Conservation (phyloP, 92 coral and sea anemone genomes). For the Epizoanthus ramosus region DNA sequence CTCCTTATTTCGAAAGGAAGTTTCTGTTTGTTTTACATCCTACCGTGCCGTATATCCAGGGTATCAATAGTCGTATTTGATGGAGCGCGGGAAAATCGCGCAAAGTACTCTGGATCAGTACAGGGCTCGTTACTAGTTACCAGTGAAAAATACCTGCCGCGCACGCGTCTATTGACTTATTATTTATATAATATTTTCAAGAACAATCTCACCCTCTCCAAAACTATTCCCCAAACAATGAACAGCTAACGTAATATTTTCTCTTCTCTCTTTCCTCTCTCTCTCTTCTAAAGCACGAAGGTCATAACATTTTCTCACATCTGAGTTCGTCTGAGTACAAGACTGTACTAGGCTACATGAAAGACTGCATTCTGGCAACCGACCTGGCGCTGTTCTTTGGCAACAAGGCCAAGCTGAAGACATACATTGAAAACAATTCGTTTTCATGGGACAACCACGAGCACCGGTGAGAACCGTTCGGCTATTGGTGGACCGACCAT, state of each 20-base stretch:
- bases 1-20: no score
- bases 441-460: slow-evolving; percentile 96
- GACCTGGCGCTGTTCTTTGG: slow-evolving; percentile 98
- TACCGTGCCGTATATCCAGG: no score
- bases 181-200: no score
- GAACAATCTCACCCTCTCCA: no score
- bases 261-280: no score
- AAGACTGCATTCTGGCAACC: slow-evolving; percentile 96
- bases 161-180: no score
- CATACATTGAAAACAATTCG: slow-evolving; percentile 70
- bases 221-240: not conserved
- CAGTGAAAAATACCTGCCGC: no score
- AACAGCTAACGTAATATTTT: not conserved
- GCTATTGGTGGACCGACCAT: not conserved
- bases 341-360: slow-evolving; percentile 94
- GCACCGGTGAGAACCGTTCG: slow-evolving; percentile 67
- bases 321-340: slow-evolving; percentile 92
- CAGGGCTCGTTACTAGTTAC: no score
- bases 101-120: no score
- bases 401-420: slow-evolving; percentile 89
- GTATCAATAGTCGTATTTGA: no score
- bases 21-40: no score
- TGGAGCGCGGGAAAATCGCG: no score
- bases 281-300: slow-evolving; percentile 78
- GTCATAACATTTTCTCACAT: slow-evolving; percentile 97